Evolutionary conservation across 2,113 vertebrate genomes (phyloP).

Genomic region (Bujurquina vittata): DNA sequence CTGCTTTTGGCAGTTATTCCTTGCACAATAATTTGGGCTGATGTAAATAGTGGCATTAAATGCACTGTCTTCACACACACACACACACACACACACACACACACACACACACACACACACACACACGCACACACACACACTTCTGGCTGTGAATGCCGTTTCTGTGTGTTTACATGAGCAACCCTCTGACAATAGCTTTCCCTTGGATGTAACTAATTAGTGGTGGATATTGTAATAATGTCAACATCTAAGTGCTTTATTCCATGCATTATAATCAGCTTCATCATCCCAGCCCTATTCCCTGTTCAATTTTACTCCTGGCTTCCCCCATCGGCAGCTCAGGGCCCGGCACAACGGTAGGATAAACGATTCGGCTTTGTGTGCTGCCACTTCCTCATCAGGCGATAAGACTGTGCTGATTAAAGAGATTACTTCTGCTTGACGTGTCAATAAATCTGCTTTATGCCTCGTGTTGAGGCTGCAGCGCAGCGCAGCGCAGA

Average conservation of each 20-base stretch:
- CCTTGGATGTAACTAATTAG: slow-evolving; percentile 52
- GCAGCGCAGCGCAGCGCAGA: slow-evolving; percentile 15
- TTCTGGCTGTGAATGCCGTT: background rate
- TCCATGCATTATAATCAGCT: slow-evolving; percentile 49
- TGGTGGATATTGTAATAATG: slow-evolving; percentile 55
- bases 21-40: no score
- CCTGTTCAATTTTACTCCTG: slow-evolving; percentile 55
- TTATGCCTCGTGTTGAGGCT: slow-evolving; percentile 42
- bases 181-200: slow-evolving; percentile 9
- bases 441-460: slow-evolving; percentile 67
- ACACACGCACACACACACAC: rapidly evolving
- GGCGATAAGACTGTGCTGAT: slow-evolving; percentile 64
- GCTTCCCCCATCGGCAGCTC: slow-evolving; percentile 31
- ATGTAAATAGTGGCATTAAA: no score
- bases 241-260: slow-evolving; percentile 56
- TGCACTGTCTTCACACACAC: no score
- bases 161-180: background rate
- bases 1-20: no score
- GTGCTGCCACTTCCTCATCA: slow-evolving; percentile 52
- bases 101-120: background rate
- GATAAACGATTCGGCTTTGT: slow-evolving; percentile 57
- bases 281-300: slow-evolving; percentile 37
- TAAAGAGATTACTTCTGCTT: slow-evolving; percentile 71
- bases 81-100: no score
- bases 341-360: slow-evolving; percentile 42